A percentile compares a stretch with the other conserved stretches of the same genome.
phyloP scores from a whole-genome alignment of 2,888 invertebrate species.

The Lasioglossum villosulum region DNA sequence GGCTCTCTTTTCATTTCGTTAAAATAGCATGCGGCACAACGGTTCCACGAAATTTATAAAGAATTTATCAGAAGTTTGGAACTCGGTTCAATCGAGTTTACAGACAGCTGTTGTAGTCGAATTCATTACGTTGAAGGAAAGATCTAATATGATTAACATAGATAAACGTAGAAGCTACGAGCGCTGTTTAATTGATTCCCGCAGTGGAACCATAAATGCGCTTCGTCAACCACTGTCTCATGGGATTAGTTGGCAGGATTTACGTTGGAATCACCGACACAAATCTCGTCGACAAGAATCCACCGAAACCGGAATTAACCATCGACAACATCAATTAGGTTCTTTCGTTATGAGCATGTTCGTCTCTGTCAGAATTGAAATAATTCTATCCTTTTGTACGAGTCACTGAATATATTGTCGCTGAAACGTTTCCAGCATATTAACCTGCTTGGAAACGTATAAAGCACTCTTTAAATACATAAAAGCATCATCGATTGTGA shows the following conservation, averaged over 20 bases:
- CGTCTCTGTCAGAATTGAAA: not conserved
- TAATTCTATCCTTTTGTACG: not conserved
- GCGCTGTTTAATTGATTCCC: constrained; percentile 16
- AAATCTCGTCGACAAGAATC: not conserved
- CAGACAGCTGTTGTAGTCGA: not conserved
- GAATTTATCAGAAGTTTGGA: not conserved
- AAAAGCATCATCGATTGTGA: no score
- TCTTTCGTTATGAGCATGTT: not conserved
- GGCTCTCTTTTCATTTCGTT: no score
- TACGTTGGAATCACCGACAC: not conserved
- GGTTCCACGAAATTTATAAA: no score
- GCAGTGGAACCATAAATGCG: not conserved
- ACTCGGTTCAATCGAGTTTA: not conserved
- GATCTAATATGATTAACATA: constrained; percentile 6
- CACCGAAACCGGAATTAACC: constrained; percentile 1
- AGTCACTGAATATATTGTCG: not conserved
- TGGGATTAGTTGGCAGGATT: constrained; percentile 11
- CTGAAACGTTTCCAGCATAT: not conserved
- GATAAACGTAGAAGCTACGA: constrained; percentile 28
- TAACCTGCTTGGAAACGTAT: not conserved
- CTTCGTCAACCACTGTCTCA: constrained; percentile 7
- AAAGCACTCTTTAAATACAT: not conserved
- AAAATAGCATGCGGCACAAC: no score
- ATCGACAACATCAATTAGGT: not conserved
- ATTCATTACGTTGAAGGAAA: not conserved